Evolutionary conservation across 1,140 invertebrate species (phyloP).

Genomic region (fruit fly (Drosophila melanogaster)): DNA sequence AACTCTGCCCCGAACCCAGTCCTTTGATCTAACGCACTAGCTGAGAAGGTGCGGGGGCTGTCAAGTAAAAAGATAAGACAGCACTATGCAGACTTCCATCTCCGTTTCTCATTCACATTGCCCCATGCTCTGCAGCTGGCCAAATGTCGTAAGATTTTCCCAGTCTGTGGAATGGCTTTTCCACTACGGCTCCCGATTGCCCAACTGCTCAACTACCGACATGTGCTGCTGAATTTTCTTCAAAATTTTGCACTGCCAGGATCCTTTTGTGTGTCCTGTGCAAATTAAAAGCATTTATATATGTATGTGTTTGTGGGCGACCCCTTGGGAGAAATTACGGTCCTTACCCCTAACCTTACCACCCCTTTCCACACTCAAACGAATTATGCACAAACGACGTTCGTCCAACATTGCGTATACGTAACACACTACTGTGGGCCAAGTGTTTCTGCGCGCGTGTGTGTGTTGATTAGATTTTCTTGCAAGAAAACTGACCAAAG

Average conservation of each 20-base stretch:
- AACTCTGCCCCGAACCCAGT: constrained; percentile 1
- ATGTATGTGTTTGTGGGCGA: constrained; percentile 37
- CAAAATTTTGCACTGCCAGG: constrained; percentile 66
- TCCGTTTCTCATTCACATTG: not conserved
- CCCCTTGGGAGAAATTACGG: constrained; percentile 73
- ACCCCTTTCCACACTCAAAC: constrained; percentile 12
- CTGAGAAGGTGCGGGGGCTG: constrained; percentile 40
- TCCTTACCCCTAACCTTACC: not conserved
- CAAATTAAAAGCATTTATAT: constrained; percentile 79
- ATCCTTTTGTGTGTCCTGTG: constrained; percentile 55
- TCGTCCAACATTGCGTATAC: constrained; percentile 69
- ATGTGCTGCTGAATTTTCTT: constrained; percentile 66
- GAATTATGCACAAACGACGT: constrained; percentile 77
- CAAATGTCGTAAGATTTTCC: constrained; percentile 61
- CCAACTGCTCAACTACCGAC: constrained; percentile 13
- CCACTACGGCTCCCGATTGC: not conserved
- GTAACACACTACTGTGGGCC: constrained; percentile 50
- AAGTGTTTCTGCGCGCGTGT: constrained; percentile 46
- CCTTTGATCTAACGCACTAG: constrained; percentile 14
- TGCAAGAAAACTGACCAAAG: constrained; percentile 82
- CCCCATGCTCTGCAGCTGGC: not conserved
- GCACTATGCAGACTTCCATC: constrained; percentile 54
- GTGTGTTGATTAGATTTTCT: constrained; percentile 82
- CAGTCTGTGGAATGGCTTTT: constrained; percentile 29
- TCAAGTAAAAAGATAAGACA: constrained; percentile 79